These are phyloP conservation scores for Pollimyrus isidori DNA, from an alignment of 2,113 vertebrate genomes.

Conservation along the genomic window DNA sequence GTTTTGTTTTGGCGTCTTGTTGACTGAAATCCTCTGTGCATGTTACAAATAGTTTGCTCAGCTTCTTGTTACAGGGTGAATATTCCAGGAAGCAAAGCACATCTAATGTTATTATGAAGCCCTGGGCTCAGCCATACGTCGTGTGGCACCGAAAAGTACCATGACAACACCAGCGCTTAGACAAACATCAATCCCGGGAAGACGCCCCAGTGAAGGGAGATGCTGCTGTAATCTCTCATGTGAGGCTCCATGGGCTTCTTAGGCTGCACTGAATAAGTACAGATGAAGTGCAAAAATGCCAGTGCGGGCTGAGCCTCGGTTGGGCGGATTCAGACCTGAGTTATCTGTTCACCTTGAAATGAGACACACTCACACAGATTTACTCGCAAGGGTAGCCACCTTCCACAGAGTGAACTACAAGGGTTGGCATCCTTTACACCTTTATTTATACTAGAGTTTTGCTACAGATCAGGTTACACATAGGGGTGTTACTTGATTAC, in stretches of 20 bases:
- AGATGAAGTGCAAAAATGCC: background rate
- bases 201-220: background rate
- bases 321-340: no score
- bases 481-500: no score
- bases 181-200: background rate
- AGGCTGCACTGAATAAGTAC: background rate
- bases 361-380: no score
- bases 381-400: no score
- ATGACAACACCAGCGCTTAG: background rate
- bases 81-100: background rate
- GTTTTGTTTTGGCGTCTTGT: background rate
- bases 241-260: background rate
- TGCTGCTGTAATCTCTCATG: background rate
- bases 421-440: no score
- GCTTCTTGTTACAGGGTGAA: background rate
- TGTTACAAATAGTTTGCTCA: background rate
- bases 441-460: no score
- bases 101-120: background rate
- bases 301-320: background rate
- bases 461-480: no score
- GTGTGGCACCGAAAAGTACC: background rate
- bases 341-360: no score
- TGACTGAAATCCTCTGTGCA: background rate
- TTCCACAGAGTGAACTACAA: no score
- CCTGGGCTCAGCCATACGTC: background rate